Conservation (phyloP, 2,888 invertebrate species). For the Pammene fasciana region DNA sequence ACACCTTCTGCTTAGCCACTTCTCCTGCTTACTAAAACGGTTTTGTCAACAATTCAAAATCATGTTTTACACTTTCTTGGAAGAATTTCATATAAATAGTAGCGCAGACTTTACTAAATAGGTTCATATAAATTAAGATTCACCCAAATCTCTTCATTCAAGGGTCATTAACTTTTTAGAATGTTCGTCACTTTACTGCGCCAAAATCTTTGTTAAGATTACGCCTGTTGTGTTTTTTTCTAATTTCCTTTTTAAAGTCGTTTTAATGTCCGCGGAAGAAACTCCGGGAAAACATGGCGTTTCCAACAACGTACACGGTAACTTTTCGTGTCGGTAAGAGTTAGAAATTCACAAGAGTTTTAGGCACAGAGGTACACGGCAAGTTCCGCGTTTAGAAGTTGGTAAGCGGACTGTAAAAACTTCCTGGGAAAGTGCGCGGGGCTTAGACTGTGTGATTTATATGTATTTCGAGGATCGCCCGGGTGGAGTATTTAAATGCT, state of each 20-base stretch:
- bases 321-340: constrained; percentile 38
- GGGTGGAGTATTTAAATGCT: constrained; percentile 58
- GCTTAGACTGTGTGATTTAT: constrained; percentile 65
- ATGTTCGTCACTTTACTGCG: constrained; percentile 47
- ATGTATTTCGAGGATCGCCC: constrained; percentile 59
- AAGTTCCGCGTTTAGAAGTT: constrained; percentile 49
- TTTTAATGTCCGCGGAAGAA: constrained; percentile 49
- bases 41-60: too few relatives aligned
- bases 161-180: constrained; percentile 47
- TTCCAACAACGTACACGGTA: constrained; percentile 42
- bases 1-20: too few relatives aligned
- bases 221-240: constrained; percentile 47
- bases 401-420: constrained; percentile 57
- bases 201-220: constrained; percentile 47
- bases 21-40: too few relatives aligned
- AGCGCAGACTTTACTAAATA: background rate
- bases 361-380: constrained; percentile 43
- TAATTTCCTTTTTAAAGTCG: constrained; percentile 53
- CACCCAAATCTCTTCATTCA: constrained; percentile 34
- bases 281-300: constrained; percentile 38
- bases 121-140: constrained; percentile 14
- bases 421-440: constrained; percentile 53
- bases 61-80: too few relatives aligned
- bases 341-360: constrained; percentile 39
- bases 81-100: background rate